Percentiles rank a stretch among this genome's conserved stretches.
These are phyloP conservation scores for Talpa occidentalis DNA, from an alignment of 2,113 vertebrate genomes.

Conservation along the genomic window DNA sequence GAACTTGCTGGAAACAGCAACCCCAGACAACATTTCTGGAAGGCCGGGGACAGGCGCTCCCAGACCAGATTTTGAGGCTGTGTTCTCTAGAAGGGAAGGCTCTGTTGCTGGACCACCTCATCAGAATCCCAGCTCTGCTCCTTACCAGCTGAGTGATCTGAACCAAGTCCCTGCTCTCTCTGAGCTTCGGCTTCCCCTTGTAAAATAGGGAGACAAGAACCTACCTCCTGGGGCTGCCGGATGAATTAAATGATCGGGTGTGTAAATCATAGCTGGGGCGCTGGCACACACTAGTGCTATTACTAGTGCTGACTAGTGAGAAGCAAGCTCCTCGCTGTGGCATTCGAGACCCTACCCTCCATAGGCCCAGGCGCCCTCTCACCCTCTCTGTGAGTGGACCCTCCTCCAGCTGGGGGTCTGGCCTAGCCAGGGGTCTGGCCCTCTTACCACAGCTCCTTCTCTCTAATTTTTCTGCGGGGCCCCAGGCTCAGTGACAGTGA, in stretches of 20 bases:
- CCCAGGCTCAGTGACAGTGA: neutral
- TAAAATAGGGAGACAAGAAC: neutral
- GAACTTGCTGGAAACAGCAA: neutral
- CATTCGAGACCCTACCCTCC: neutral
- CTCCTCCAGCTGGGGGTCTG: neutral
- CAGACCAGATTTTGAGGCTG: neutral
- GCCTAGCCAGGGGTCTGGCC: neutral
- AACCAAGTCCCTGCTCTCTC: neutral
- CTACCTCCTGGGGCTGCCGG: neutral
- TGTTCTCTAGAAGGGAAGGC: neutral
- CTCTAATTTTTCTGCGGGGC: neutral
- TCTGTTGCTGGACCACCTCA: neutral
- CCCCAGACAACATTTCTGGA: neutral
- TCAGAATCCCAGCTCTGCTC: neutral
- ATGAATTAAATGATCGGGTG: neutral
- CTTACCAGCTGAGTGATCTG: neutral
- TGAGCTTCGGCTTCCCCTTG: neutral
- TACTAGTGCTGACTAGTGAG: neutral
- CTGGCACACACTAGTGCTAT: neutral
- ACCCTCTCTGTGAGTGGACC: too few species aligned
- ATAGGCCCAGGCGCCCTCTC: fast-evolving
- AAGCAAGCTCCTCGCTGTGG: neutral
- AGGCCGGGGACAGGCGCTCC: neutral
- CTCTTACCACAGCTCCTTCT: neutral
- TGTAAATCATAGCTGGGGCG: neutral